Percentiles rank a stretch among this genome's conserved stretches.
Conservation (phyloP, 2,888 invertebrate genomes). For the Xanthia togata region DNA sequence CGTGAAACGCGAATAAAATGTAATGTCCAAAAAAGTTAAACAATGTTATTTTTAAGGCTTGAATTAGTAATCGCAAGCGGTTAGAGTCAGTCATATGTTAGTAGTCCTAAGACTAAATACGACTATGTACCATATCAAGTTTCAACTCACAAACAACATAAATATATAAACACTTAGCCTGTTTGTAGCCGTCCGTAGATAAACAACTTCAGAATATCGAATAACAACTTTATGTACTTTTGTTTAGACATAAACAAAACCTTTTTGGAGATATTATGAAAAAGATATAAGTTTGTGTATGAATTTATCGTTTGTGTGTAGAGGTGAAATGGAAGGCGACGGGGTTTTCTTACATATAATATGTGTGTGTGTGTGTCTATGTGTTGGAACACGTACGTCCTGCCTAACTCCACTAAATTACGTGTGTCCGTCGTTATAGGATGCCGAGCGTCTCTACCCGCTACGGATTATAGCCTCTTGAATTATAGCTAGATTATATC, state of each 20-base stretch:
- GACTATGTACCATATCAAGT: constrained; percentile 15
- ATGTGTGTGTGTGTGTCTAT: background rate
- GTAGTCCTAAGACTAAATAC: constrained; percentile 4
- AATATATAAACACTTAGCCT: constrained; percentile 26
- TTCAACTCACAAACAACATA: constrained; percentile 24
- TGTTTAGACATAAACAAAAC: constrained; percentile 56
- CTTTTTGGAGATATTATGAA: constrained; percentile 44
- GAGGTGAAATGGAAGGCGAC: constrained; percentile 39
- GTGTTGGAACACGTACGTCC: constrained; percentile 45
- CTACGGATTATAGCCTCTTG: constrained; percentile 27
- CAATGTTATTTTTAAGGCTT: constrained; percentile 12
- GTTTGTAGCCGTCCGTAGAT: constrained; percentile 21
- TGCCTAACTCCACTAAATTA: constrained; percentile 42
- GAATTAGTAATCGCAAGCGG: constrained; percentile 38
- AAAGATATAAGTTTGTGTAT: constrained; percentile 34
- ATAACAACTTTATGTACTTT: constrained; percentile 52
- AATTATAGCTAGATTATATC: constrained; percentile 16
- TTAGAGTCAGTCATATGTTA: background rate
- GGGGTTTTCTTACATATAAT: background rate
- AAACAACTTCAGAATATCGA: constrained; percentile 44
- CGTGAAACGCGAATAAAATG: background rate
- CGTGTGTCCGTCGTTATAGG: constrained; percentile 39
- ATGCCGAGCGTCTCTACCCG: constrained; percentile 29
- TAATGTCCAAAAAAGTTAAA: constrained; percentile 1
- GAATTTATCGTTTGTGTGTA: constrained; percentile 33